phyloP scores from a whole-genome alignment of 1,140 invertebrate species.

The Leptestheria dahalacensis region DNA sequence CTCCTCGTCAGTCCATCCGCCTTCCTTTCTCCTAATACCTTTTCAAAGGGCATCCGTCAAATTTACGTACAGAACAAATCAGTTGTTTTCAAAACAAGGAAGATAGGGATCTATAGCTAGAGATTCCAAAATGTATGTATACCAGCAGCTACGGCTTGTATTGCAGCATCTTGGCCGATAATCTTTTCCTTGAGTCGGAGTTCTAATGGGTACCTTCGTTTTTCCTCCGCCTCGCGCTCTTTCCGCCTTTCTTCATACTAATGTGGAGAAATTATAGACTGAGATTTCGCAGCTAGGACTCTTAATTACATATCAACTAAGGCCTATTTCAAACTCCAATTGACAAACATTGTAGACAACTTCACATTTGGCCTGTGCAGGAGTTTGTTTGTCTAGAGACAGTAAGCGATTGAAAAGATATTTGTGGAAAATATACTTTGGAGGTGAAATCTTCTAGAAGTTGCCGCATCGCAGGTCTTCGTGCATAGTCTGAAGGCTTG shows the following conservation, averaged over 20 bases:
- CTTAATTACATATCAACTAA: no score
- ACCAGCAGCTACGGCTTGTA: conserved; percentile 69
- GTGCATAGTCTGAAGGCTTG: conserved; percentile 57
- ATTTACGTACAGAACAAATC: no score
- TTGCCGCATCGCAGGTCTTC: conserved; percentile 38
- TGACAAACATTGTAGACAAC: no score
- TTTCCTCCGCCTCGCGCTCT: conserved; percentile 56
- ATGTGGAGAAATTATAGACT: conserved; percentile 20
- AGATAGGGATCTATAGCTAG: no score
- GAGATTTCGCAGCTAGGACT: no score
- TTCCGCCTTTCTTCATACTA: conserved; percentile 36
- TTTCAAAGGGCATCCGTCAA: no score
- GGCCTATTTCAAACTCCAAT: no score
- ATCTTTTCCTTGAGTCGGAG: conserved; percentile 66
- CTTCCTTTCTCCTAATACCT: conserved; percentile 80
- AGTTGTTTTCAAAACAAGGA: no score
- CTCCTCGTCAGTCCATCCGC: conserved; percentile 76
- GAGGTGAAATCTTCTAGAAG: conserved; percentile 29
- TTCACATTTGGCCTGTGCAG: no score
- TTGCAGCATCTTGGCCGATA: conserved; percentile 77
- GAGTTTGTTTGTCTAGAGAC: no score
- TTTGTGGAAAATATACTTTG: conserved; percentile 24
- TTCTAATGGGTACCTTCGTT: conserved; percentile 74
- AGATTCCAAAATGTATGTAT: conserved; percentile 24
- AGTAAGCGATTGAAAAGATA: conserved; percentile 13